Conservation (phyloP, 37 sponge, comb jelly and placozoan genomes). For the Ianthella basta region DNA sequence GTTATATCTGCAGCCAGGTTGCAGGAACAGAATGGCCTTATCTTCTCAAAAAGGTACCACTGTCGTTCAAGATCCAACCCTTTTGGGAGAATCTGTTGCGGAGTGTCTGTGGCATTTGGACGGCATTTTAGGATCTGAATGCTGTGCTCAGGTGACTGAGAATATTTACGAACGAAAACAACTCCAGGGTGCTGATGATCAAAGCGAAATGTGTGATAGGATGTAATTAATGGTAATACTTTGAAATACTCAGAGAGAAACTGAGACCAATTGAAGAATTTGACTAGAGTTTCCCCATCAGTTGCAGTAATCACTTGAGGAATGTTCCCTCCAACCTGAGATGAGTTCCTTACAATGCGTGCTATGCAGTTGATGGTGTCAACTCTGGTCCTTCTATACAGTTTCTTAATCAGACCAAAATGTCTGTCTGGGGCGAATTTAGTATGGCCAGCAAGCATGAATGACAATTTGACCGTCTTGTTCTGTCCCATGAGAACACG, state of each 20-base stretch:
- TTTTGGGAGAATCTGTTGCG: not conserved
- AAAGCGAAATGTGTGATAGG: constrained; percentile 6
- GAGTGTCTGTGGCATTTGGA: not conserved
- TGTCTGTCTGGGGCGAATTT: constrained; percentile 23
- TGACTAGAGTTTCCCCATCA: not conserved
- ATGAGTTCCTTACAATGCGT: not conserved
- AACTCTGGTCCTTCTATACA: not conserved
- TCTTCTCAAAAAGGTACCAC: constrained; percentile 25
- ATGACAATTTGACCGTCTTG: not conserved
- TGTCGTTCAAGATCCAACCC: not conserved
- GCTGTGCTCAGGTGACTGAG: not conserved
- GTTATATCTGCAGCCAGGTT: not conserved
- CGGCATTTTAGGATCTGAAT: not conserved
- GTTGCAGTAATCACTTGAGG: not conserved
- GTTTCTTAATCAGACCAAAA: constrained; percentile 48
- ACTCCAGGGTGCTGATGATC: constrained; percentile 2
- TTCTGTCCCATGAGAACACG: not conserved
- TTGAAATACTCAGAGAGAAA: not conserved
- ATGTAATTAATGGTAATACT: constrained; percentile 11
- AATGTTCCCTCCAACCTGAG: not conserved
- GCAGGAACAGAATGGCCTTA: constrained; percentile 18
- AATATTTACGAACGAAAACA: not conserved
- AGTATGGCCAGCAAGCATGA: constrained; percentile 6
- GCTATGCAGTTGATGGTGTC: constrained; percentile 12
- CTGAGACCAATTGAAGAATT: constrained; percentile 2